Evolutionary conservation across 2,797 vertebrate genomes (phyloP), one percentile per base, ranked within the genome.

Genomic region (Falco berigora): DNA sequence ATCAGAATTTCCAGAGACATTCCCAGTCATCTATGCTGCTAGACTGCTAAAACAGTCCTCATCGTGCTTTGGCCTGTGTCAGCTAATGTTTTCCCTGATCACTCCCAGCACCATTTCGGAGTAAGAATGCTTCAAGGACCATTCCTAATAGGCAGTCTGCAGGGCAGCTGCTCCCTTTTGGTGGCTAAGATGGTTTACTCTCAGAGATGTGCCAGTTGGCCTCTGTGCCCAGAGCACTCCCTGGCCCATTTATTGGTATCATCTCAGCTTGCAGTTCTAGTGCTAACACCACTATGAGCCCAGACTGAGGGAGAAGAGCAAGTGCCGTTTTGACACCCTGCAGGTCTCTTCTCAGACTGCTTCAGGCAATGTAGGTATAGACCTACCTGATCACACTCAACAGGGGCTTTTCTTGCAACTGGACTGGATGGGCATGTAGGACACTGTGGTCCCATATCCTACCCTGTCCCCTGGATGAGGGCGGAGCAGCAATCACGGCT

Each of bases 381-480:
- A 62, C 8, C 46, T 27, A 42, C 22, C 32, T 49, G 59, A 17
- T 62, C 38, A 3, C 9, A 2, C 49, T 47, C 22, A 30, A 19
- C 14, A 25, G 28, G 19, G 30, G 12, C 50, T 89, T 81, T 87
- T 42, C 74, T 75, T 27, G 25, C n/a, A 50, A 53, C 32, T 47
- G 73, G 46, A 25, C 14, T 61, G 15, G 9, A 4, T 47, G 36
- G 5, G 6, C 0, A 0, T 27, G 23, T 8, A 36, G 84, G 58
- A 82, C 5, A 2, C 38, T 27, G 25, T 25, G 42, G 36, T 78
- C 46, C 36, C 13, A 7, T 28, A 50, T 12, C 42, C 30, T 56
- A 36, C 12, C 42, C 28, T 46, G 40, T 24, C 18, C 53, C 28
- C 46, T 38, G 40, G 63, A 24, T 34, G n/a, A 91, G 12, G n/a